Conservation (phyloP, 2,797 vertebrate species). For the Dermochelys coriacea region DNA sequence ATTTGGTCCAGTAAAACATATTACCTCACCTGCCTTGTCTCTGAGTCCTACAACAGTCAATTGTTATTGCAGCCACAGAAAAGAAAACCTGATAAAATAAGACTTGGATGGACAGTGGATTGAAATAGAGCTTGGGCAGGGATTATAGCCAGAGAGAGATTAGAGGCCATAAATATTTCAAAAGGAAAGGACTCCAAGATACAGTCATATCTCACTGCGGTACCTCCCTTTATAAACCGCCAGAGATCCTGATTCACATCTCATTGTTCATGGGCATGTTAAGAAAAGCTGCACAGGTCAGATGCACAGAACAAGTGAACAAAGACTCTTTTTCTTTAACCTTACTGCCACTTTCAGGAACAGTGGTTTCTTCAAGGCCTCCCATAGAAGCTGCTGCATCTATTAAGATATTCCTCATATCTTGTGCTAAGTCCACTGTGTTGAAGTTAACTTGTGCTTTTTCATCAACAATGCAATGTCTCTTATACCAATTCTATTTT, state of each 20-base stretch:
- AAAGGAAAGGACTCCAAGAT: constrained; percentile 50
- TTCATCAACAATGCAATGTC: constrained; percentile 68
- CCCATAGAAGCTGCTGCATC: background rate
- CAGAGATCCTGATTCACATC: constrained; percentile 17
- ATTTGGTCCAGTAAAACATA: background rate
- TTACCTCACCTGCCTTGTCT: background rate
- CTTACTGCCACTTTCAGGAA: constrained; percentile 35
- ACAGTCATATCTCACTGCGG: constrained; percentile 1
- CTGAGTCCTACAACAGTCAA: constrained; percentile 26
- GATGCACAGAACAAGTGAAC: background rate
- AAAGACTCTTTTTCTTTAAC: constrained; percentile 31
- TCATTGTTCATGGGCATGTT: constrained; percentile 56
- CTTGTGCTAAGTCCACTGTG: background rate
- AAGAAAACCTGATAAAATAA: constrained; percentile 70
- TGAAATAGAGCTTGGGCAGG: constrained; percentile 65
- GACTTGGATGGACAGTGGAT: constrained; percentile 39
- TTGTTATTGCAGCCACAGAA: constrained; percentile 49
- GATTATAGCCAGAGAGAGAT: constrained; percentile 58
- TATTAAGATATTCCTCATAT: constrained; percentile 59
- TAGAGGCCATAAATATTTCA: constrained; percentile 63
- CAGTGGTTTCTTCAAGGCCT: background rate
- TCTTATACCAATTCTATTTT: constrained; percentile 74
- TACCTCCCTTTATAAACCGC: constrained; percentile 56
- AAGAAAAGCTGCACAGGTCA: constrained; percentile 10
- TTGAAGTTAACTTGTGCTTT: constrained; percentile 65